Base-by-base conservation (phyloP, 2,113 vertebrate species). In the Triplophysa siluroides region DNA sequence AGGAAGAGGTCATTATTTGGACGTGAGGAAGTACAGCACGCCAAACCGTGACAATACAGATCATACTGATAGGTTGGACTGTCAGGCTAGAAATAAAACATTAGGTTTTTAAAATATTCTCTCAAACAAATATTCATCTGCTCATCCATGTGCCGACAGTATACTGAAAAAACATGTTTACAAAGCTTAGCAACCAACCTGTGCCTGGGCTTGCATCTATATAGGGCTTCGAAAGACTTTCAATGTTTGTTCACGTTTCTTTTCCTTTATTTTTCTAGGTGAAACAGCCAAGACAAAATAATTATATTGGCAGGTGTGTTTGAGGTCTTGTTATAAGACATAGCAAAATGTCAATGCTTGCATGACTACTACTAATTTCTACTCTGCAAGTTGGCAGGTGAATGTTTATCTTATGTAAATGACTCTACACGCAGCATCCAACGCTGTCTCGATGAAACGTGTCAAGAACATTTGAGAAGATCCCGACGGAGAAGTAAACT, bases 151-250 rank as follows among this genome's bases (percentile, higher is more conserved):
- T 16, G 50, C 21, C 63, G 80, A 78, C 79, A 69, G 80, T 68
- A 52, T 6, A 52, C 50, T 6, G 14, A 52, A 52, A 38, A 52
- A 58, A 58, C 54, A 58, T 21, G 54, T 58, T 21, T 58, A 83
- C 81, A 85, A 77, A 74, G 33, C 47, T 41, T 52, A 2, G 13
- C 45, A 45, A 75, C 82, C 71, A 76, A 47, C 72, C 43, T 62
- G 52, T 82, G 80, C 82, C 86, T 78, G 21, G 70, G 78, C 81
- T 83, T 66, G 61, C 50, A 41, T 71, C 24, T 83, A 76, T 80
- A 83, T 64, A 78, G 24, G 3, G 63, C 45, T 77, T 66, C 74
- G 63, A 24, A 45, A 45, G n/a, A 52, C 18, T 76, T 19, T 76
- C 1, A 2, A 77, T 54, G 11, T 33, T 52, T 52, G 16, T 18